These are phyloP conservation scores for Synanceia verrucosa DNA, from an alignment of 2,797 vertebrate species.

Conservation along the genomic window DNA sequence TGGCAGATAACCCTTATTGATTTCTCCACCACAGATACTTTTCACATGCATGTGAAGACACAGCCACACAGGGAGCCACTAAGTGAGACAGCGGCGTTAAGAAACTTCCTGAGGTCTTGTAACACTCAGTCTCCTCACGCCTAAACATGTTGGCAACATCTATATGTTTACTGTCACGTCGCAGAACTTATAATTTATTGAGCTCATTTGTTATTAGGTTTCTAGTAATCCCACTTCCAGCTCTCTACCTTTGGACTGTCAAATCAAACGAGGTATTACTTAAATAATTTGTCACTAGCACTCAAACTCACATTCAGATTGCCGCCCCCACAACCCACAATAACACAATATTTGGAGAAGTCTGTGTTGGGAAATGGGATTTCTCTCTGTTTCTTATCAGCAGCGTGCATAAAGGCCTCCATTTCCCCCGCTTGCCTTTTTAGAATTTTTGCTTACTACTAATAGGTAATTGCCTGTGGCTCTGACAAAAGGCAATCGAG, in stretches of 20 bases:
- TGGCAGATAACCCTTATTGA: not conserved
- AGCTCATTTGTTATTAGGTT: constrained; percentile 1
- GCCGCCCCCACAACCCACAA: constrained; percentile 32
- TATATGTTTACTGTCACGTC: not conserved
- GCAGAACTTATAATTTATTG: not conserved
- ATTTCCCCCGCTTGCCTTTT: constrained; percentile 54
- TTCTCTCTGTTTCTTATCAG: constrained; percentile 76
- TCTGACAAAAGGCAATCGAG: constrained; percentile 55
- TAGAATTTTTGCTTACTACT: constrained; percentile 58
- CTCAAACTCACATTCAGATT: constrained; percentile 38
- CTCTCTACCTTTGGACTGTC: not conserved
- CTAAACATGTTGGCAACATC: not conserved
- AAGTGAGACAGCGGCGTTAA: constrained; percentile 55
- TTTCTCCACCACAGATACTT: constrained; percentile 4
- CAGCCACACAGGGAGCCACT: not conserved
- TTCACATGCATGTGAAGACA: not conserved
- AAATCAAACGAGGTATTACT: constrained; percentile 26
- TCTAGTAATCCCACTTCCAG: not conserved
- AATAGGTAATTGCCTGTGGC: constrained; percentile 76
- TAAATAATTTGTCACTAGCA: constrained; percentile 48
- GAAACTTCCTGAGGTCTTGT: constrained; percentile 62
- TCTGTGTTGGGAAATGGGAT: constrained; percentile 46
- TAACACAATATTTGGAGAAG: constrained; percentile 39
- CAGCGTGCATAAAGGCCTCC: constrained; percentile 73
- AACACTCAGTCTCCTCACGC: not conserved